These are phyloP conservation scores for Calypte anna DNA, from an alignment of 2,113 vertebrate species.

Conservation along the genomic window DNA sequence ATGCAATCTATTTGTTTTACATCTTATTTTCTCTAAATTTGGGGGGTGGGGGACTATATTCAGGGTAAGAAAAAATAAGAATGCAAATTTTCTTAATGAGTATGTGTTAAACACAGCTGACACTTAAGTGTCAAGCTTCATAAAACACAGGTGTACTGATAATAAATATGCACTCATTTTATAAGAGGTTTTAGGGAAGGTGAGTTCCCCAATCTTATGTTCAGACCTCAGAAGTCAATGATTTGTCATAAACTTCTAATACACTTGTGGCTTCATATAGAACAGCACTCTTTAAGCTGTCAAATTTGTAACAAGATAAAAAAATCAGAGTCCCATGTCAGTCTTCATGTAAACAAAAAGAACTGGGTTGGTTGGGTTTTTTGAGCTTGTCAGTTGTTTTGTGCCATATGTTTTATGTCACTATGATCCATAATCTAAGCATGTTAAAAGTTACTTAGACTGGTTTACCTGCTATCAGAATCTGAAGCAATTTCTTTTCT, in stretches of 20 bases:
- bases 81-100: not conserved
- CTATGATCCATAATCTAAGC: not conserved
- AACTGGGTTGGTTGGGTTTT: not conserved
- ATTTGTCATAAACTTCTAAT: not conserved
- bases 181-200: not conserved
- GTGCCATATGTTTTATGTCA: not conserved
- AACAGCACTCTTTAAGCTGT: not conserved
- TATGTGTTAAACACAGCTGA: not conserved
- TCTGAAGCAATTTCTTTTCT: slow-evolving; percentile 98
- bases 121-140: not conserved
- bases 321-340: not conserved
- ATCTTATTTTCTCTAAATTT: not conserved
- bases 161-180: not conserved
- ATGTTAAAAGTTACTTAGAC: not conserved
- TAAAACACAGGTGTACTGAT: not conserved
- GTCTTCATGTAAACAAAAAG: not conserved
- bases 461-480: slow-evolving; percentile 93
- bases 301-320: not conserved
- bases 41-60: not conserved
- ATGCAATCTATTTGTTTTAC: not conserved
- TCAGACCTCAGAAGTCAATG: not conserved
- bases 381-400: not conserved
- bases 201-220: not conserved
- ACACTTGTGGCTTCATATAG: not conserved
- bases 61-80: not conserved